Evolutionary conservation across 2,888 invertebrate species (phyloP), one percentile per base, ranked within the genome.

Genomic region (Meloe dianella): DNA sequence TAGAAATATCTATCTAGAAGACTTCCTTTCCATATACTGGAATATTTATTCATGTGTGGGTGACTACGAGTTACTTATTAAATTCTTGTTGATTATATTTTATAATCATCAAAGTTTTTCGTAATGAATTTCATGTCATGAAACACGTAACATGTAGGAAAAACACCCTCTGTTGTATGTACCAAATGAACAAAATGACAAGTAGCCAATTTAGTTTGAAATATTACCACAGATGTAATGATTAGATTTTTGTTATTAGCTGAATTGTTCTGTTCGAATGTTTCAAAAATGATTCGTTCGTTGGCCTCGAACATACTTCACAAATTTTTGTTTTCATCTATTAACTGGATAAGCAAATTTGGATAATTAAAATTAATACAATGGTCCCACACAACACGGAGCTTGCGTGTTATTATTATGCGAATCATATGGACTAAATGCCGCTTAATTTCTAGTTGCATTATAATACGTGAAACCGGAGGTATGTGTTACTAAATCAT

Each of bases 121-220:
- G n/a, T 41, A 17, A n/a, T 41, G 41, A 41, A 41, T 41, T 41
- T 17, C 41, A n/a, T 17, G 7, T 7, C 14, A 1, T 35, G 41
- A 2, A 41, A 41, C 41, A 41, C 41, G 41, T 41, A n/a, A 41
- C 17, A n/a, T n/a, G 7, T 41, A n/a, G 35, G 12, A 35, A 30
- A 35, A 17, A n/a, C n/a, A 41, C 1, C n/a, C 1, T 1, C 7
- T 41, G n/a, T 41, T 17, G 17, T 41, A 41, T 41, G 17, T 6
- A 41, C 7, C n/a, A 41, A 41, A 41, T 41, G n/a, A 41, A 41
- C 41, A 41, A n/a, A 41, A 17, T 41, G 41, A 41, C 41, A 41
- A 41, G 41, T 41, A 17, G 41, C 41, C 17, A 41, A 41, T 41
- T 41, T 41, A 41, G n/a, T n/a, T 41, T 41, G 41, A 41, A 41